Base-by-base conservation (phyloP, 2,797 vertebrate species). In the Falco columbarius region DNA sequence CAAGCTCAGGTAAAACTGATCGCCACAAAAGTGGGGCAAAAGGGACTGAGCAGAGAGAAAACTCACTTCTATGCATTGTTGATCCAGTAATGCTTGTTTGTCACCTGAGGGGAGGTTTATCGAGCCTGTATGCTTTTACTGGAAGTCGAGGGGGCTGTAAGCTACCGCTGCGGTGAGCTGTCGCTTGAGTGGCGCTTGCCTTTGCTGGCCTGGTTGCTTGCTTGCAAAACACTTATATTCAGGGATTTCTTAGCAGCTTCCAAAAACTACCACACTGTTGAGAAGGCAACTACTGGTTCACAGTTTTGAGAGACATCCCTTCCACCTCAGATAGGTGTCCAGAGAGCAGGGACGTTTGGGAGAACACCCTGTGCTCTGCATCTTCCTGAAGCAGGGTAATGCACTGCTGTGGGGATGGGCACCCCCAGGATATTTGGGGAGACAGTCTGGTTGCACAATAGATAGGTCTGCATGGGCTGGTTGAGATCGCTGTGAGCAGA, bases 401-500 rank as follows among this genome's bases (percentile, higher is more conserved):
- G 16, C 7, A 4, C 21, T 80, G 61, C 36, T 40, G 44, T 0
- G 1, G 58, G 26, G 38, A 85, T 62, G 38, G 81, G 34, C 38
- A 81, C 9, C 44, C 58, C 22, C 52, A 11, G 30, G 30, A 22
- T 62, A 4, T 42, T 72, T 67, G 74, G 59, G 83, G 89, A 74
- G 55, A 24, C 17, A 10, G 30, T 0, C 0, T 54, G 52, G 40
- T 52, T 87, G 44, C 21, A 5, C 1, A 10, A n/a, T 27, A 24
- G 84, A 47, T 47, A 6, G 71, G 23, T 73, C 72, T 94, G 81
- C 75, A 81, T 4, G 38, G 55, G 36, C 90, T 93, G 68, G 16
- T 84, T 63, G 66, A 92, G 92, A 79, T 93, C 44, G 38, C 70
- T 66, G 38, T 82, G 62, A 91, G 82, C 22, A 19, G 75, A 96